Evolutionary conservation across 2,797 vertebrate genomes (phyloP), one percentile per base, ranked within the genome.

Genomic region (Pristis pectinata): DNA sequence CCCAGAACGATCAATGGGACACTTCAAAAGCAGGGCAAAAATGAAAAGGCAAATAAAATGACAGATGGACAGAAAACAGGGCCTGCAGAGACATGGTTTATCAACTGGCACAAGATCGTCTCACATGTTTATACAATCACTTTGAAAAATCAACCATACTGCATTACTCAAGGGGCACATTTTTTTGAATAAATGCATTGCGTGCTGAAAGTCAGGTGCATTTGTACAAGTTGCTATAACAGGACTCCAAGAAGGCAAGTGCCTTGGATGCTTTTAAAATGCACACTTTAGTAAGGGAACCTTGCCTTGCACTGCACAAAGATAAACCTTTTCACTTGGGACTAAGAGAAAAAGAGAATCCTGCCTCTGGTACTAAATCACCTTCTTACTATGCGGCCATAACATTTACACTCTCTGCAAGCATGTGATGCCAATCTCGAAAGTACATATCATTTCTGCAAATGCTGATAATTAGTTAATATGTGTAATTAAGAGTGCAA

Each of bases 51-150:
- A 64, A 7, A 37, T 6, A 67, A 64, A 37, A 11, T 41, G n/a
- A 91, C 61, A 91, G 61, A 67, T 91, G 87, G 59, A 67, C 22
- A 30, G 22, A 67, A 64, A 91, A 24, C 10, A 7, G 87, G n/a
- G 37, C 87, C 87, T 67, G 87, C 87, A 91, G 87, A 67, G 61
- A 67, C 61, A 67, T 19, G n/a, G 4, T 91, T 67, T 67, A 67
- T 22, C 37, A 37, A 91, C 87, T 41, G n/a, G 87, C 87, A 91
- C 87, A 91, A 91, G 61, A 91, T n/a, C 87, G 37, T 27, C 27
- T 17, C 64, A 37, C 37, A 17, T 67, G n/a, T 67, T 91, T 27
- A 41, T 61, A 91, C 24, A 11, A 22, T 10, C 61, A 1, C 5
- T 59, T 61, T 61, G 3, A 89, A 85, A 91, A 41, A 91, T 67